Evolutionary conservation across 23 tunicate species (phyloP).

Genomic region (Halocynthia roretzi): DNA sequence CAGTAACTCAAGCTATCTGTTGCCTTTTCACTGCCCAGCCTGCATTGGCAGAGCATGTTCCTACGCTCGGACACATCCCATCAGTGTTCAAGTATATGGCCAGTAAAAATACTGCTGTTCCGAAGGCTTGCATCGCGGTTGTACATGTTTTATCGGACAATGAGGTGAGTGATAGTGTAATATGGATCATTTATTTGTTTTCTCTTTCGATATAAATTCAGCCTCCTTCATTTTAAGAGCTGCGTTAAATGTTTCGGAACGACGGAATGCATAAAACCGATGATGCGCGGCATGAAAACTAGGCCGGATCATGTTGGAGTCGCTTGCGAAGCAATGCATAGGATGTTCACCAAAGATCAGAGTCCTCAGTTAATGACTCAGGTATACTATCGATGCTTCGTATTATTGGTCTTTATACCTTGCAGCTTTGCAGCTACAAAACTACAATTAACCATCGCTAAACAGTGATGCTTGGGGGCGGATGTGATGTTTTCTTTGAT

Average conservation of each 20-base stretch:
- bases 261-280: conserved; percentile 72
- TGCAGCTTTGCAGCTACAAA: background rate
- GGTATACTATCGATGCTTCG: conserved; percentile 12
- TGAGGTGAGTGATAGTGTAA: conserved; percentile 55
- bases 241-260: conserved; percentile 56
- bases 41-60: conserved; percentile 61
- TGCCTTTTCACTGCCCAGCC: conserved; percentile 76
- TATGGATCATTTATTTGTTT: background rate
- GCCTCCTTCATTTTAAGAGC: conserved; percentile 18
- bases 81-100: conserved; percentile 69
- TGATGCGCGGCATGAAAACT: conserved; percentile 84
- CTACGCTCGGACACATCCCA: conserved; percentile 80
- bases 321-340: conserved; percentile 84
- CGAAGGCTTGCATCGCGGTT: conserved; percentile 67
- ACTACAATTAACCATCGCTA: background rate
- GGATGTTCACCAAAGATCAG: conserved; percentile 54
- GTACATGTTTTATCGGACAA: conserved; percentile 63
- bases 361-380: conserved; percentile 65
- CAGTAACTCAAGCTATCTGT: conserved; percentile 88
- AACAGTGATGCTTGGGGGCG: too few species aligned
- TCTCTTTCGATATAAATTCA: background rate
- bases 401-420: background rate
- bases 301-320: conserved; percentile 70
- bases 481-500: too few species aligned
- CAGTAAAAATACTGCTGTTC: conserved; percentile 72